A percentile compares a stretch with the other conserved stretches of the same genome.
These are phyloP conservation scores for Stenodema calcarata DNA, from an alignment of 2,888 invertebrate species.

Conservation along the genomic window DNA sequence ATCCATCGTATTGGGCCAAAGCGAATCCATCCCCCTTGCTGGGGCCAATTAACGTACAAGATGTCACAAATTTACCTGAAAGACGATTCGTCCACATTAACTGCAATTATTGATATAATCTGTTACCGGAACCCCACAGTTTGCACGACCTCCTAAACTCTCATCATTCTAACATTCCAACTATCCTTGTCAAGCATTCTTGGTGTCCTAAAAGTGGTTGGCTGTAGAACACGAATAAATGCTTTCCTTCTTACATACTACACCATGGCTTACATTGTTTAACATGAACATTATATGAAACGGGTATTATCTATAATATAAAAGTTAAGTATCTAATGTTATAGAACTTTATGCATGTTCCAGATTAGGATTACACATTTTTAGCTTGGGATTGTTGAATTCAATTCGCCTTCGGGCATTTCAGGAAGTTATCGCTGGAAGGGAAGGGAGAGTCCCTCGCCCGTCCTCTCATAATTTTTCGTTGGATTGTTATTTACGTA, in stretches of 20 bases:
- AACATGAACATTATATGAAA: slow-evolving; percentile 27
- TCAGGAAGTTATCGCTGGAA: background rate
- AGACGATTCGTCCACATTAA: too few relatives aligned
- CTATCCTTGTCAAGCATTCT: background rate
- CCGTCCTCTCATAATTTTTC: background rate
- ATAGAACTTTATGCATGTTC: slow-evolving; percentile 33
- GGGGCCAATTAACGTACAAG: too few relatives aligned
- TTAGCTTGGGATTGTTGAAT: background rate
- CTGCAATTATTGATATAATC: too few relatives aligned
- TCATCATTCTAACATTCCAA: background rate
- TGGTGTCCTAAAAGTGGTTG: background rate
- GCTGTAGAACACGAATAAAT: slow-evolving; percentile 6
- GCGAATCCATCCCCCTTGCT: too few relatives aligned
- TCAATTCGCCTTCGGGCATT: background rate
- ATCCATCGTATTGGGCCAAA: too few relatives aligned
- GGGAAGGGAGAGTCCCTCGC: background rate
- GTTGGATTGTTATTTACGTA: background rate
- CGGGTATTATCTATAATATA: slow-evolving; percentile 47
- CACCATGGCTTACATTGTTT: slow-evolving; percentile 6
- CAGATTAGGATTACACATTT: slow-evolving; percentile 16
- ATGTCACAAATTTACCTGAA: too few relatives aligned
- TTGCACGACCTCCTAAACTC: background rate
- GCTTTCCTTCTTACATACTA: slow-evolving; percentile 34
- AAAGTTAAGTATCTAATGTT: slow-evolving; percentile 37
- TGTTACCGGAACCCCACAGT: too few relatives aligned